Conservation (phyloP, 2,797 vertebrate genomes). For the Sebastes vulpes region DNA sequence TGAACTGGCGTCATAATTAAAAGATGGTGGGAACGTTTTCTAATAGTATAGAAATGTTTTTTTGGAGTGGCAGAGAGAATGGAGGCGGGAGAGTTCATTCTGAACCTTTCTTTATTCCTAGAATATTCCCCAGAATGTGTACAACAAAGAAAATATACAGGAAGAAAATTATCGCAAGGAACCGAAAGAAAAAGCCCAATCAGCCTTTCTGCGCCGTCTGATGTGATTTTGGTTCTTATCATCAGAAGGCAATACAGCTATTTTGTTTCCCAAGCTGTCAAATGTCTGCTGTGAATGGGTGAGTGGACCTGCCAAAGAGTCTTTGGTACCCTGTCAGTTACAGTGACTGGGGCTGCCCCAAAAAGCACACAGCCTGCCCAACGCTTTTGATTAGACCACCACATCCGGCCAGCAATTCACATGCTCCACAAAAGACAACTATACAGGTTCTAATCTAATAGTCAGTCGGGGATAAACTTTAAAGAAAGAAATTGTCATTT, state of each 20-base stretch:
- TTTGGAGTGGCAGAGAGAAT: neutral
- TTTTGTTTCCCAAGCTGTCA: constrained; percentile 72
- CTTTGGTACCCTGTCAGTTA: constrained; percentile 77
- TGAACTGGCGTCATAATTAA: constrained; percentile 46
- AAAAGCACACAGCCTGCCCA: constrained; percentile 39
- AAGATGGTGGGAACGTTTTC: constrained; percentile 17
- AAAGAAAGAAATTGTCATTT: constrained; percentile 42
- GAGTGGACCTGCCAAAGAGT: constrained; percentile 76
- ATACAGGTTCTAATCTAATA: constrained; percentile 44
- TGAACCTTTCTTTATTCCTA: constrained; percentile 20
- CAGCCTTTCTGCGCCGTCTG: constrained; percentile 33
- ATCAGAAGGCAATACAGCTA: constrained; percentile 69
- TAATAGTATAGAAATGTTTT: constrained; percentile 8
- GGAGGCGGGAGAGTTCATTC: neutral
- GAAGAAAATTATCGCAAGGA: constrained; percentile 33
- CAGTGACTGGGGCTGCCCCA: constrained; percentile 48
- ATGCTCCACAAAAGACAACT: constrained; percentile 45
- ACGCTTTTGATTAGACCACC: constrained; percentile 48
- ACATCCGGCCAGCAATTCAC: constrained; percentile 52
- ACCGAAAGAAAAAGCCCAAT: constrained; percentile 33
- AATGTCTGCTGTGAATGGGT: constrained; percentile 73
- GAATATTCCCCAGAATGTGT: constrained; percentile 11
- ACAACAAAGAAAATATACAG: constrained; percentile 36
- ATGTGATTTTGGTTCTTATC: constrained; percentile 73
- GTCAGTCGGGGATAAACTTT: constrained; percentile 30